Base-by-base conservation (phyloP, 2,113 vertebrate species). In the Poeciliopsis turrubarensis region DNA sequence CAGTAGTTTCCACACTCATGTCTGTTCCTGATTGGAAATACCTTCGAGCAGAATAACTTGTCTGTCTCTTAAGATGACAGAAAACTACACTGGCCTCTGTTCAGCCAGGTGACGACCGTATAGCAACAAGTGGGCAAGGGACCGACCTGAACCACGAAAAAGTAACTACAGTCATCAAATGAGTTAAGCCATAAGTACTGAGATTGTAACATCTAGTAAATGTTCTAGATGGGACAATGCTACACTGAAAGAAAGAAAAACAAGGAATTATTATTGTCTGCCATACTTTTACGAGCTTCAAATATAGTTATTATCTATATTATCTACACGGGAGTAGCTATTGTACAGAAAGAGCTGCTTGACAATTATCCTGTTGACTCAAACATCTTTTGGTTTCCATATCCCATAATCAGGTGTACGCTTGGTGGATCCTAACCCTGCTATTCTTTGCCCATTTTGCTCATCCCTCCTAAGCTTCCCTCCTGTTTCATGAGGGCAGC, bases 301-400 rank as follows among this genome's bases (percentile, higher is more conserved):
- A 87, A 82, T 62, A 78, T 77, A 78, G 79, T 83, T 72, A 85
- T 89, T 73, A 84, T 84, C 65, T 71, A 61, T 32, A 72, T 26
- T 57, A 71, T 77, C 80, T 51, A 68, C 54, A 44, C 64, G 73
- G 72, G 64, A 81, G 30, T 70, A 81, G 66, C 69, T 73, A 81
- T 72, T 80, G 81, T 83, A 81, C 1, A 19, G 63, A 74, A 81
- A 74, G 63, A 79, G 74, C 72, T 85, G 73, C 73, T 75, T 54
- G 84, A 75, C 47, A 47, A 34, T 64, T 71, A 78, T 83, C 60
- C 65, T 60, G 5, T 39, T 83, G 84, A 87, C 75, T 89, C 82
- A 87, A 37, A 27, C 65, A 22, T 80, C 75, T 73, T 37, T 89
- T 71, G 79, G 57, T 61, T 32, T 37, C 79, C n/a, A 66, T 62